Evolutionary conservation across 2,113 vertebrate species (phyloP).

Genomic region (Protobothrops flavoviridis): DNA sequence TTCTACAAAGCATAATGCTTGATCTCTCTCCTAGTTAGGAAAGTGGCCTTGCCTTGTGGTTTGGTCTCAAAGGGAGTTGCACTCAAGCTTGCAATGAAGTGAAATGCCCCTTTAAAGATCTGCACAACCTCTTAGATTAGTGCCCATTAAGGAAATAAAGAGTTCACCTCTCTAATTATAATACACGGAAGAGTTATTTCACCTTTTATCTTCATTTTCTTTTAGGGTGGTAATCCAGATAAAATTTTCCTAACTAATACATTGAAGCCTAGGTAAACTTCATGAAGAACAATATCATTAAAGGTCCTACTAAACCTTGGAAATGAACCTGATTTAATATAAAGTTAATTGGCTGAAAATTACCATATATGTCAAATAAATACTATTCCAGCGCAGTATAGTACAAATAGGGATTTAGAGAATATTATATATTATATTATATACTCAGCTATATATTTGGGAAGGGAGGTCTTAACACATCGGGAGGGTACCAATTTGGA

Average conservation of each 20-base stretch:
- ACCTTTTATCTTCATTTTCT: conserved; percentile 41
- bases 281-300: not conserved
- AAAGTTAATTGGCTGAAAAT: not conserved
- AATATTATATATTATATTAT: not conserved
- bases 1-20: not conserved
- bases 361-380: not conserved
- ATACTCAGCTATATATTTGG: not conserved
- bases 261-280: not conserved
- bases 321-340: not conserved
- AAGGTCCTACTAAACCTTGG: not conserved
- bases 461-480: not conserved
- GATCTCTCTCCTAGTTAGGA: not conserved
- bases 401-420: not conserved
- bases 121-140: not conserved
- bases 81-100: not conserved
- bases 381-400: not conserved
- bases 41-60: not conserved
- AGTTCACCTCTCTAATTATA: conserved; percentile 35
- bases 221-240: conserved; percentile 23
- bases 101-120: not conserved
- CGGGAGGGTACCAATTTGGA: not conserved
- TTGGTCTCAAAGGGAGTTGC: not conserved
- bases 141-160: conserved; percentile 28
- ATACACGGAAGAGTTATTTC: conserved; percentile 47
- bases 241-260: not conserved